A percentile compares a stretch with the other conserved stretches of the same genome.
Evolutionary conservation across 2,888 invertebrate genomes (phyloP).

Genomic region (Drosophila subquinaria): DNA sequence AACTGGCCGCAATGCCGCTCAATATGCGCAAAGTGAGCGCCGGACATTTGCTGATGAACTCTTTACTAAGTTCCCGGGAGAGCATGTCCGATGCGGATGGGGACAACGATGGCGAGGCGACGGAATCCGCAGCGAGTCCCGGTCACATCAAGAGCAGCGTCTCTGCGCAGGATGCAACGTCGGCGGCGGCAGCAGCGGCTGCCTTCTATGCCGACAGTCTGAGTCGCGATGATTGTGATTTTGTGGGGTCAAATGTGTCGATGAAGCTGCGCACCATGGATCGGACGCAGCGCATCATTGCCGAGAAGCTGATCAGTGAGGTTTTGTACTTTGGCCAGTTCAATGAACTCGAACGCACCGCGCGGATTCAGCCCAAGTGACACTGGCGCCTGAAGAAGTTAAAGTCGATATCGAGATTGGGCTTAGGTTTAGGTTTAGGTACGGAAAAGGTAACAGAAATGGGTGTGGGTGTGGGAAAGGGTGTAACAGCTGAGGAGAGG

Average conservation of each 20-base stretch:
- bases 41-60: constrained; percentile 82
- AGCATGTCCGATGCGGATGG: constrained; percentile 78
- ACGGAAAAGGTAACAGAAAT: constrained; percentile 13
- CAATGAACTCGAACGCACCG: constrained; percentile 84
- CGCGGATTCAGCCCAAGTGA: constrained; percentile 84
- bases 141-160: constrained; percentile 71
- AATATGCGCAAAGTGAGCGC: constrained; percentile 81
- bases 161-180: constrained; percentile 72
- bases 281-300: constrained; percentile 84
- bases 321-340: constrained; percentile 84
- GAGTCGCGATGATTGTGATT: constrained; percentile 83
- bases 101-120: constrained; percentile 71
- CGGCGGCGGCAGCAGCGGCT: constrained; percentile 78
- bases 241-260: constrained; percentile 84
- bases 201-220: constrained; percentile 82
- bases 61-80: constrained; percentile 77
- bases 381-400: constrained; percentile 66
- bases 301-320: constrained; percentile 84
- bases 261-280: constrained; percentile 84
- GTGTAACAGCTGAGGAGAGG: constrained; percentile 12
- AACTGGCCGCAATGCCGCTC: constrained; percentile 61
- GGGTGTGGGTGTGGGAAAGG: constrained; percentile 31
- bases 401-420: constrained; percentile 28
- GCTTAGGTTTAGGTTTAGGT: constrained; percentile 17
- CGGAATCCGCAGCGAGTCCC: constrained; percentile 71